Base-by-base conservation (phyloP, 1,140 invertebrate species). In the Nebria ingens region DNA sequence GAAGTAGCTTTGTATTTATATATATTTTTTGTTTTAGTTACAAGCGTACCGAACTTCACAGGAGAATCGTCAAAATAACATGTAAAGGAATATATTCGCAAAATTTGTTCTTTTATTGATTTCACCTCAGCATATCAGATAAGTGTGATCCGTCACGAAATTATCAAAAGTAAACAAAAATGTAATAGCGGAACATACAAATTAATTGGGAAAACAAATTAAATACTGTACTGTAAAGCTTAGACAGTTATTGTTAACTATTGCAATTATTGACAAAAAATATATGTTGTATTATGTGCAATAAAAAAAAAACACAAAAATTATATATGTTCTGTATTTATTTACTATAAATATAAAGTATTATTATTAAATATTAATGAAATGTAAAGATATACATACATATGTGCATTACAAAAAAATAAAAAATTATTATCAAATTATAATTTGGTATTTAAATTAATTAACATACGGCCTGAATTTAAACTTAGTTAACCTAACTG, bases 271-370 rank as follows among this genome's bases (percentile, higher is more conserved):
- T 29, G n/a, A 29, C 13, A 17, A 45, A 12, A 45, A 12, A 45
- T 45, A 9, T 45, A 45, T 45, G 40, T 45, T 45, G 40, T 45
- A 17, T 45, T 45, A 34, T 34, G 40, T 45, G 40, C 40, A 45
- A 45, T 45, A 45, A 45, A 45, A 45, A 9, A 34, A 9, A 34
- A 9, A 45, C 17, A 45, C 40, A 45, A 12, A 45, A 12, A 34
- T 34, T 17, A 45, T 45, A 45, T 45, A 45, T 45, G 40, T 45
- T n/a, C n/a, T n/a, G n/a, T n/a, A n/a, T n/a, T n/a, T n/a, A n/a
- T n/a, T n/a, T n/a, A n/a, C n/a, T n/a, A n/a, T n/a, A n/a, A n/a
- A n/a, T n/a, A n/a, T n/a, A n/a, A n/a, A n/a, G n/a, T n/a, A 34
- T 34, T 34, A 34, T 45, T 45, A 45, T 45, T 45, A 12, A 45